Evolutionary conservation across 2,113 vertebrate species (phyloP), one percentile per base, ranked within the genome.

Genomic region (Garra rufa): DNA sequence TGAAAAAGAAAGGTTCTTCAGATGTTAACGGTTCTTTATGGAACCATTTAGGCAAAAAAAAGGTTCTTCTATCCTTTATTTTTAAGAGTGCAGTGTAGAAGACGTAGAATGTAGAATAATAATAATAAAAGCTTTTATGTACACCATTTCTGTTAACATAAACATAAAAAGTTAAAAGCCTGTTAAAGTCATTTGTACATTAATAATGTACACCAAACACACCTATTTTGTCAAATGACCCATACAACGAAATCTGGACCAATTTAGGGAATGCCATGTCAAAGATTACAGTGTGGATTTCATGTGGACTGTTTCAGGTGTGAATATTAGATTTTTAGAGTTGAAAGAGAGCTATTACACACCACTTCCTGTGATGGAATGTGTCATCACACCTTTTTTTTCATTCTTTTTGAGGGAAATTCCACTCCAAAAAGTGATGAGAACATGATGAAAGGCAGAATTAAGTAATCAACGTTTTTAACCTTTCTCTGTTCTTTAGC

Each of bases 351-450:
- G 82, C 83, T 76, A 73, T 50, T 48, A 84, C 75, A 85, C 8
- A 48, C 63, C 61, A 82, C 82, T 83, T 69, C 70, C 76, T 69
- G 67, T 81, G 80, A 81, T 83, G 79, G 71, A 84, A 69, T 83
- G 83, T 85, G 83, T 85, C 76, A 85, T 88, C 84, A 70, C 84
- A 88, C 87, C 83, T 87, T 87, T 80, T 52, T 41, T 34, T 34
- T 34, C 43, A n/a, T 65, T 80, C 59, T 48, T 80, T 75, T 61
- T n/a, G n/a, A 71, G 46, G 86, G 80, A 87, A 87, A 87, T 87
- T 88, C 84, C 76, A 2, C 50, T 85, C 41, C 15, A 69, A 76
- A 77, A 74, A 73, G 69, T 63, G 87, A 85, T 85, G 84, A 85
- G 78, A 83, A 41, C 44, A 83, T 85, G 87, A 85, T 85, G 84